Evolutionary conservation across 2,113 vertebrate species (phyloP), one percentile per base, ranked within the genome.

Genomic region (Xenus cinereus): DNA sequence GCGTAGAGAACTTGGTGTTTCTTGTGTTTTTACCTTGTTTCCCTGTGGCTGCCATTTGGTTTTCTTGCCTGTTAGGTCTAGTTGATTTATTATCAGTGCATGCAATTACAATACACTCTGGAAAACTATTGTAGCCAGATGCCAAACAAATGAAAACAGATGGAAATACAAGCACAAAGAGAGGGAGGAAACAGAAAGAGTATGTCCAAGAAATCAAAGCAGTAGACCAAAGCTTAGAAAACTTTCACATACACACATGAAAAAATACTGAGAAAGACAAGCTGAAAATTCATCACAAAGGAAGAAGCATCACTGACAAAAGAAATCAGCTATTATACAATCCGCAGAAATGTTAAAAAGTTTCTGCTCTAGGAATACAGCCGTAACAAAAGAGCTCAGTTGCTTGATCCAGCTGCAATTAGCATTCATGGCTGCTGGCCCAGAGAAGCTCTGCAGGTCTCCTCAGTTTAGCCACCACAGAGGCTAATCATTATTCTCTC

Each of bases 91-190:
- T 96, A 94, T 92, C 90, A 93, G 87, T 95, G 95, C 83, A 95
- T 97, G 94, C 95, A 97, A 97, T 97, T 98, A 96, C 96, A 97
- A 97, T 97, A 84, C 96, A 89, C 68, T 63, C 78, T 89, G 72
- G 97, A 94, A 97, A 97, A 97, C 91, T 94, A 87, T 90, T 96
- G 90, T 76, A 94, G 86, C 90, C 91, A 97, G 97, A 96, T 97
- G 96, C 96, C 92, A 97, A 97, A 96, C 86, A 97, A 97, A 96
- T 97, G 92, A 97, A 98, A 97, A 97, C 96, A 98, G 97, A 97
- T 97, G 96, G 97, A 94, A 95, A 75, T 94, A 75, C 93, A 97
- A 97, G 92, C 72, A 90, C 82, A 89, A 96, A 86, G 76, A 90
- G 48, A 11, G 12, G 39, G 53, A 84, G 26, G 59, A 88, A 84